These are phyloP conservation scores for Drosophila jambulina DNA, from an alignment of 1,140 invertebrate species.

Conservation along the genomic window DNA sequence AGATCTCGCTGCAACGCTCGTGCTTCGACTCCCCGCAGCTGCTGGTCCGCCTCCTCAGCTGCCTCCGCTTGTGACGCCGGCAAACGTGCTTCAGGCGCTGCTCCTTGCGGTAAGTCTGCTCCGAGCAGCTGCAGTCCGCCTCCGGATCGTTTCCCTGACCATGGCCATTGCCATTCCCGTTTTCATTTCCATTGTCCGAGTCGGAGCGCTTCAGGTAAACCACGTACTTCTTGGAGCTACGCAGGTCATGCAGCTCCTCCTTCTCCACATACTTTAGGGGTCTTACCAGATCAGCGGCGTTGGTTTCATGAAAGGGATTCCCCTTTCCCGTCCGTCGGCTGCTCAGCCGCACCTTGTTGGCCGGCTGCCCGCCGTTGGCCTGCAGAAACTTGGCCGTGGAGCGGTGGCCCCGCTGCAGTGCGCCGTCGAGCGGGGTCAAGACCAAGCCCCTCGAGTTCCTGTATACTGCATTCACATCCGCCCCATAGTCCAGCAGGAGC, in stretches of 20 bases:
- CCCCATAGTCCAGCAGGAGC: slow-evolving; percentile 92
- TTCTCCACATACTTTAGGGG: slow-evolving; percentile 81
- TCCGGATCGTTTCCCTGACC: not conserved
- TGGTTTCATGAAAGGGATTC: slow-evolving; percentile 76
- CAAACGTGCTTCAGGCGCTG: slow-evolving; percentile 67
- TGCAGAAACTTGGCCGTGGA: slow-evolving; percentile 97
- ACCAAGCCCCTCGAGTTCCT: slow-evolving; percentile 92
- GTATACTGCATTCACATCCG: slow-evolving; percentile 93
- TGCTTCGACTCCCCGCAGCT: slow-evolving; percentile 80
- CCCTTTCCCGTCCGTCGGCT: slow-evolving; percentile 56
- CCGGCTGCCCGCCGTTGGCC: slow-evolving; percentile 94
- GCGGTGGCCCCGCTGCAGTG: slow-evolving; percentile 92
- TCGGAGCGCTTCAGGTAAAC: slow-evolving; percentile 78
- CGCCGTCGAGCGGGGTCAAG: slow-evolving; percentile 96
- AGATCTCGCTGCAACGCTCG: slow-evolving; percentile 71
- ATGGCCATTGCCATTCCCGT: slow-evolving; percentile 16
- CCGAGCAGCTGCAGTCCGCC: slow-evolving; percentile 73
- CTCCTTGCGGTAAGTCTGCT: slow-evolving; percentile 75
- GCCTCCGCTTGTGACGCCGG: slow-evolving; percentile 53
- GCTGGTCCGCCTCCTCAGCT: slow-evolving; percentile 71
- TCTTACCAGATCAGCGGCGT: slow-evolving; percentile 67
- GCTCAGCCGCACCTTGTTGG: slow-evolving; percentile 87
- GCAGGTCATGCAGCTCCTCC: slow-evolving; percentile 78
- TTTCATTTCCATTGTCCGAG: slow-evolving; percentile 45
- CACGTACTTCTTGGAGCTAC: slow-evolving; percentile 79